Conservation (phyloP, 2,888 invertebrate species). For the Cosmia trapezina region DNA sequence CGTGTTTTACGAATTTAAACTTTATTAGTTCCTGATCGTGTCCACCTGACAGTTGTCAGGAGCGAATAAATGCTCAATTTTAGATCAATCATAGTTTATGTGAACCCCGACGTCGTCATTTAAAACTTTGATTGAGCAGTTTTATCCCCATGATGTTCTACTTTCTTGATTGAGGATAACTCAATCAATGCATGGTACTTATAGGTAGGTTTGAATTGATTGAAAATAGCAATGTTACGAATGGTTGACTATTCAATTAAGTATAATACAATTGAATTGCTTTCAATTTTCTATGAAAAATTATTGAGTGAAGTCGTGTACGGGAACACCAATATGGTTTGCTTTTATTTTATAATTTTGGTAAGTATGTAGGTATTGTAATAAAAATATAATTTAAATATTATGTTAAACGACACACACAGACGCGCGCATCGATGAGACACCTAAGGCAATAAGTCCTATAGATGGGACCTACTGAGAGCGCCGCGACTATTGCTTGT, state of each 20-base stretch:
- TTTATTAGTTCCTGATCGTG: background rate
- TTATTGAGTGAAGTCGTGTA: conserved; percentile 24
- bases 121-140: background rate
- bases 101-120: background rate
- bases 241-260: conserved; percentile 45
- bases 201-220: background rate
- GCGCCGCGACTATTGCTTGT: no score
- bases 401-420: background rate
- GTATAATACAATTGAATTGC: conserved; percentile 42
- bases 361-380: conserved; percentile 29
- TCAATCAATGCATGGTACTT: background rate
- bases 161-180: background rate
- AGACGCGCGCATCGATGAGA: no score
- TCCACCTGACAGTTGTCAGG: background rate
- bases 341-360: conserved; percentile 50
- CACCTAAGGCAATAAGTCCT: no score
- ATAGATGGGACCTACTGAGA: no score
- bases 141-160: background rate
- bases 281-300: conserved; percentile 20
- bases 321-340: conserved; percentile 40
- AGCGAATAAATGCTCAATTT: background rate
- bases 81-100: background rate
- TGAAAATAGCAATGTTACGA: conserved; percentile 39
- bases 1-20: background rate
- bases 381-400: background rate